These are phyloP conservation scores for Talpa occidentalis DNA, from an alignment of 2,113 vertebrate species.

Conservation along the genomic window DNA sequence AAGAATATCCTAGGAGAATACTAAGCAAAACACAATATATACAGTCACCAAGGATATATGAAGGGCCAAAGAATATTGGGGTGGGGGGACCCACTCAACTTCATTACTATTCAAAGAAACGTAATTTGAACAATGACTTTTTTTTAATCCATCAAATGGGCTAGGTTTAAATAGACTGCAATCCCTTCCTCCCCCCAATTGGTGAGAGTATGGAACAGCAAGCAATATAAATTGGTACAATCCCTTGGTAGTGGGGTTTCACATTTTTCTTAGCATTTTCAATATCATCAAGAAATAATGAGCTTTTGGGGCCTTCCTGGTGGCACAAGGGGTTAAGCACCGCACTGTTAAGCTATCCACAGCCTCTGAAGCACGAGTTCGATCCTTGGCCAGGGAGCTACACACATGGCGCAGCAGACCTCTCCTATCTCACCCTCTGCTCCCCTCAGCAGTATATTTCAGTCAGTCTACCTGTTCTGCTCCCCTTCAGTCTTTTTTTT, in stretches of 20 bases:
- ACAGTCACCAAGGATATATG: background rate
- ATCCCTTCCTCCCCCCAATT: fast-evolving
- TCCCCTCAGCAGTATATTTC: too few relatives aligned
- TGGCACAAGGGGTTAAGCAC: too few relatives aligned
- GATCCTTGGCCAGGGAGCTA: too few relatives aligned
- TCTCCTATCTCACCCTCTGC: too few relatives aligned
- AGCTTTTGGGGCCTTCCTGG: too few relatives aligned
- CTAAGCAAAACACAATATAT: background rate
- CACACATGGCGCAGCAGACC: too few relatives aligned
- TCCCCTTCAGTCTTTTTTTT: too few relatives aligned
- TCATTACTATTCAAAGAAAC: background rate
- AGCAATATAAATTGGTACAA: background rate
- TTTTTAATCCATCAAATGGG: background rate
- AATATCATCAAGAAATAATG: background rate
- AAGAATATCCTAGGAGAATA: background rate
- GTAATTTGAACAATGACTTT: background rate
- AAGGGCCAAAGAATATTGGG: background rate
- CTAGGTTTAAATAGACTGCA: background rate
- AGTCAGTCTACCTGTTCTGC: too few relatives aligned
- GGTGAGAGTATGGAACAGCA: background rate
- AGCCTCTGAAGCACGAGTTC: too few relatives aligned
- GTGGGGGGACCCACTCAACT: background rate
- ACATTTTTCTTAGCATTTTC: background rate
- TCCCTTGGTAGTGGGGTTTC: background rate
- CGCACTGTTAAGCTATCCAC: too few relatives aligned